Evolutionary conservation across 2,113 vertebrate species (phyloP), one percentile per base, ranked within the genome.

Genomic region (Chloropsis hardwickii): DNA sequence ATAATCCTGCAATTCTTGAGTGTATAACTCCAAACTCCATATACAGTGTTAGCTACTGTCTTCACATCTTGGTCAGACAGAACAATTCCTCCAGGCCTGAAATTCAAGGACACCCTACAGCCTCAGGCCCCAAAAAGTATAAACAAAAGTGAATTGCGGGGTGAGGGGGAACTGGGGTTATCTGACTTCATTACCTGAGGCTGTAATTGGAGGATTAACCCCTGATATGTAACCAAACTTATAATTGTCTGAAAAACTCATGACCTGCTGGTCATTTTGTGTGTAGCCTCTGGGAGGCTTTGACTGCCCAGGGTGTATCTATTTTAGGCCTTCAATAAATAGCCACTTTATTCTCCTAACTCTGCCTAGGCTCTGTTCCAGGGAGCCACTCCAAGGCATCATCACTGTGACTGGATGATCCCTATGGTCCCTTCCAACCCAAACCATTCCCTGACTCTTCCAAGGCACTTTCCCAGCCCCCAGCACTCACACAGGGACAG

Each of bases 401-500:
- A 8, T 19, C 58, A 4, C 28, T 39, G 45, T 31, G 56, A 5
- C 73, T 61, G 47, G 33, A 14, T n/a, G n/a, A 73, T 40, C 42
- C n/a, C n/a, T 6, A 3, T 1, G 2, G 12, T 23, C 22, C 44
- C 27, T 51, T 44, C 44, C 67, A n/a, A 20, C 23, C 23, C 39
- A 58, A 74, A n/a, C 19, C 60, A 70, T 21, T 5, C 40, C 2
- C 2, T 24, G 39, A 16, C 24, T 39, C 44, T 28, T 4, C 65
- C 9, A 2, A 29, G 40, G 44, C 23, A 13, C 20, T 18, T 4
- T 20, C 33, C 48, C 57, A 64, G 25, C 37, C 28, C 62, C 5
- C 12, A 8, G 1, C 0, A 1, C n/a, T 39, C 81, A 7, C 64
- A 7, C 23, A 6, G 33, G 40, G 5, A 47, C 7, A 37, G 0